Evolutionary conservation across 2,797 vertebrate genomes (phyloP).

Genomic region (Bucorvus abyssinicus): DNA sequence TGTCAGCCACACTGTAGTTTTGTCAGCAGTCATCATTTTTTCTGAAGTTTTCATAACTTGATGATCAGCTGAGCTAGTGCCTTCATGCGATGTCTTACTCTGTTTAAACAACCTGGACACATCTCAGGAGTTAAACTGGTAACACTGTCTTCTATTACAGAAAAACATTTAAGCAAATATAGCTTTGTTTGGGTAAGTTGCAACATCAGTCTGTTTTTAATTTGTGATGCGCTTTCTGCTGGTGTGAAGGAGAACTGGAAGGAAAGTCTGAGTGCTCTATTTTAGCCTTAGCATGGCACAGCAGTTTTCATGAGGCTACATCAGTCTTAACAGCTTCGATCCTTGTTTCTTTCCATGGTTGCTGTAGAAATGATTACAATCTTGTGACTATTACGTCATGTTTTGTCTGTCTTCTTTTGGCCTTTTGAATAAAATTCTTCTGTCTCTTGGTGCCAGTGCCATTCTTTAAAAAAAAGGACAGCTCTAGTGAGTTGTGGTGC

Average conservation of each 20-base stretch:
- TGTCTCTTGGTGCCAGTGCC: background rate
- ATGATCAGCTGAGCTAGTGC: background rate
- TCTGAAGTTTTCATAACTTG: background rate
- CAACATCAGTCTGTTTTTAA: background rate
- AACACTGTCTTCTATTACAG: background rate
- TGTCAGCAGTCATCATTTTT: background rate
- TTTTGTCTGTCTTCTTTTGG: background rate
- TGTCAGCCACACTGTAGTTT: background rate
- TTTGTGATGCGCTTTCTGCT: background rate
- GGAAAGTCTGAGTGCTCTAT: background rate
- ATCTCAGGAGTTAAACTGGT: background rate
- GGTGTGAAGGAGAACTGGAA: background rate
- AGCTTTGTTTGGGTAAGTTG: background rate
- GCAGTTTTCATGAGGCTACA: background rate
- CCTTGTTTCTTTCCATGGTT: background rate
- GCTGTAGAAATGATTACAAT: background rate
- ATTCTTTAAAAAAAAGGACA: background rate
- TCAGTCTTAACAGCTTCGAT: background rate
- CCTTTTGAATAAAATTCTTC: background rate
- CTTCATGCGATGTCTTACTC: background rate
- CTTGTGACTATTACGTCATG: background rate
- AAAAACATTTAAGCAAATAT: background rate
- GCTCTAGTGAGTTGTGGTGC: background rate
- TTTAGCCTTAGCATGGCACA: background rate
- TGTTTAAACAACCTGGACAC: background rate